phyloP scores from a whole-genome alignment of 2,113 vertebrate species.

The Canis aureus region DNA sequence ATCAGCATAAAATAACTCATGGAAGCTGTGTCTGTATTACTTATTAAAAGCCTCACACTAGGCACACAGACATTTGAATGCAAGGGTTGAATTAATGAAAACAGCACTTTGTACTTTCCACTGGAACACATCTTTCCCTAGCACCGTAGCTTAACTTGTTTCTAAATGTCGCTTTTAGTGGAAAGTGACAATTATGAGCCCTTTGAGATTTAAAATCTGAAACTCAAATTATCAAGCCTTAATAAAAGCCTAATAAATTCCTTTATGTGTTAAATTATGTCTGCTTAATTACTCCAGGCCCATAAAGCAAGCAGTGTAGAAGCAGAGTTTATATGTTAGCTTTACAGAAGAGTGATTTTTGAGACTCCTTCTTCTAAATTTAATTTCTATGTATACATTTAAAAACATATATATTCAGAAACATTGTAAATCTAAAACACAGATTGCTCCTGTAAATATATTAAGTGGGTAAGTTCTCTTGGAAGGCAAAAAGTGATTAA shows the following conservation, averaged over 20 bases:
- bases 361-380: conserved; percentile 35
- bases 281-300: conserved; percentile 73
- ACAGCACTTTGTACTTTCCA: conserved; percentile 66
- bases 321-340: conserved; percentile 25
- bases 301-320: conserved; percentile 57
- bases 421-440: conserved; percentile 33
- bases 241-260: conserved; percentile 75
- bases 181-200: conserved; percentile 72
- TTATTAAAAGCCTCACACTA: conserved; percentile 62
- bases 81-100: conserved; percentile 71
- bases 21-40: conserved; percentile 76
- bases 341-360: conserved; percentile 58
- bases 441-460: conserved; percentile 39
- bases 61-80: conserved; percentile 73
- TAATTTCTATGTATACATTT: conserved; percentile 7
- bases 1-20: conserved; percentile 81
- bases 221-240: conserved; percentile 77
- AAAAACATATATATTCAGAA: conserved; percentile 54
- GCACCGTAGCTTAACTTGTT: conserved; percentile 24
- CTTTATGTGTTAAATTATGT: conserved; percentile 67
- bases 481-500: conserved; percentile 46
- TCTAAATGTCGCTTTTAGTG: conserved; percentile 66
- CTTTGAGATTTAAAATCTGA: conserved; percentile 75
- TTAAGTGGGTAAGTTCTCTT: conserved; percentile 5
- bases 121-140: conserved; percentile 56